Evolutionary conservation across 2,888 invertebrate species (phyloP), one percentile per base, ranked within the genome.

Genomic region (Amblyteles armatorius): DNA sequence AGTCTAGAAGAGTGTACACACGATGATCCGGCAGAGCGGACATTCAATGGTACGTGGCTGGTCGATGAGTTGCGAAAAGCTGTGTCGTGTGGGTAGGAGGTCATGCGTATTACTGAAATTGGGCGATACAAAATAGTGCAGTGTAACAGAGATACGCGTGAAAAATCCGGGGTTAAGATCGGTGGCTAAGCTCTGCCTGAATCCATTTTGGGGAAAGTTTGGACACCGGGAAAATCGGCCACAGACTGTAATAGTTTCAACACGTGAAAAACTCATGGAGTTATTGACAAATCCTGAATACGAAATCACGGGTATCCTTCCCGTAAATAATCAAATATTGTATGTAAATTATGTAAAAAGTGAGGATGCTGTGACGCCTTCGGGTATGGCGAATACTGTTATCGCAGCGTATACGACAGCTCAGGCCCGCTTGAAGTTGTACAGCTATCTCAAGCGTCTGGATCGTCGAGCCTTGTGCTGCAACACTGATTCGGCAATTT

Each of bases 401-500:
- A 29, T 29, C 1, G 29, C 29, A 3, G 29, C 29, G 3, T 29
- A 29, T 29, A 29, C 29, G 3, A 29, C 29, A 0, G 29, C 29
- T 3, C 29, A 29, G 52, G 92, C 93, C 0, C 71, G 93, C 4
- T 76, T 93, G 4, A 90, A 91, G 71, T 83, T 94, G 1, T 93
- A 92, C 78, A 67, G 80, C 6, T 90, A 91, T 40, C 79, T 94
- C 9, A 90, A 93, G n/a, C 80, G 60, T 13, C 81, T 94, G 3
- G 89, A 85, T 6, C 74, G 86, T 44, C 67, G 91, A 13, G 90
- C 90, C 6, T 73, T 94, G 13, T 93, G 94, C 85, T 92, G 85
- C 71, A 93, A 94, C 71, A 94, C 94, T 0, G 93, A 93, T 79
- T 90, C 89, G 2, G 88, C 92, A 4, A 91, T 94, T 50, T 93